Evolutionary conservation across 2,888 invertebrate genomes (phyloP).

Genomic region (Apeira syringaria): DNA sequence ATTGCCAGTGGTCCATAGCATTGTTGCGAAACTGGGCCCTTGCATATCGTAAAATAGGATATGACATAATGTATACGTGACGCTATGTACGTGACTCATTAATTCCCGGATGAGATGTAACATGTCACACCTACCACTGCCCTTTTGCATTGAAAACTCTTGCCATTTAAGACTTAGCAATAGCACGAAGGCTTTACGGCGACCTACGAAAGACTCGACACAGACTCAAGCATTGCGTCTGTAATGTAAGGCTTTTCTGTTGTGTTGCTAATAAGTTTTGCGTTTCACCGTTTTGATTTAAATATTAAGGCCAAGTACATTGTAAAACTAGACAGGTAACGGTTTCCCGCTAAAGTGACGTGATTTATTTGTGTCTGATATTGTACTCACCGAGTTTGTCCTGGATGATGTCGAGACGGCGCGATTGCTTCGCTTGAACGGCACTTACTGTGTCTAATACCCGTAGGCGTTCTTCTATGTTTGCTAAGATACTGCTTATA

Average conservation of each 20-base stretch:
- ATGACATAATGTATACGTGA: conserved; percentile 59
- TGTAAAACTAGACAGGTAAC: conserved; percentile 27
- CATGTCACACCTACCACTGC: conserved; percentile 15
- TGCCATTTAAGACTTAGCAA: conserved; percentile 28
- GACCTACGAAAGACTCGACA: conserved; percentile 18
- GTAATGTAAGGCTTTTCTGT: conserved; percentile 21
- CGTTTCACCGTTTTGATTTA: conserved; percentile 20
- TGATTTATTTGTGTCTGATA: conserved; percentile 31
- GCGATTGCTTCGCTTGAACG: conserved; percentile 67
- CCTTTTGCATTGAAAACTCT: conserved; percentile 27
- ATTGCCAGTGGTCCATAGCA: conserved; percentile 55
- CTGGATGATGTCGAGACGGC: conserved; percentile 73
- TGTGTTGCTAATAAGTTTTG: conserved; percentile 16
- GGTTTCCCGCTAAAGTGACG: conserved; percentile 23
- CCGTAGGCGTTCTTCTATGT: conserved; percentile 70
- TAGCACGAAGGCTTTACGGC: conserved; percentile 19
- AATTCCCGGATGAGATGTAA: conserved; percentile 37
- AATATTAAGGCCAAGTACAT: conserved; percentile 30
- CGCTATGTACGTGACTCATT: conserved; percentile 44
- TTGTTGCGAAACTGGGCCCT: conserved; percentile 67
- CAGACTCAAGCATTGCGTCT: conserved; percentile 22
- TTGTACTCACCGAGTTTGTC: conserved; percentile 68
- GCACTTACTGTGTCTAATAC: conserved; percentile 68
- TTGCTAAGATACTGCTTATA: conserved; percentile 58
- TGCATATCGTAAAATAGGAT: conserved; percentile 69